These are phyloP conservation scores for Pagrus major DNA, from an alignment of 2,113 vertebrate species.

Conservation along the genomic window DNA sequence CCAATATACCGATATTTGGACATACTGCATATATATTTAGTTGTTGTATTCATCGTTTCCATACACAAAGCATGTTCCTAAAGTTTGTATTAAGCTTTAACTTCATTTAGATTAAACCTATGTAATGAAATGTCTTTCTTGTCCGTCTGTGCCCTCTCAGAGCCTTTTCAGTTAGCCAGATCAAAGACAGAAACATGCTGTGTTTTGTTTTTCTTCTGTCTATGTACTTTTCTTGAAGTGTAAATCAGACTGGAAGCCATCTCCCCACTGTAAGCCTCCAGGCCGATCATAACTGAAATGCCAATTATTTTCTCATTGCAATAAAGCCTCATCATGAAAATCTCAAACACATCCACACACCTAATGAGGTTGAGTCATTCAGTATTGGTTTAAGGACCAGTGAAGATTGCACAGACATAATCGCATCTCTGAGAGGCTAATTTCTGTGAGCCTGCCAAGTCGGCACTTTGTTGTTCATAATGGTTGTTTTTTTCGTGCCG, in stretches of 20 bases:
- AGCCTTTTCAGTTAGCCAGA: conserved; percentile 56
- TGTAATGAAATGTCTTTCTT: conserved; percentile 11
- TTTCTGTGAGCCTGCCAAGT: conserved; percentile 46
- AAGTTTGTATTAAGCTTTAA: conserved; percentile 4
- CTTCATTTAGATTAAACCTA: conserved; percentile 17
- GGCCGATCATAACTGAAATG: conserved; percentile 65
- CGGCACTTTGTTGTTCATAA: conserved; percentile 51
- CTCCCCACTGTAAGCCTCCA: conserved; percentile 45
- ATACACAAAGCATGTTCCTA: not conserved
- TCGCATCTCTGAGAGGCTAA: conserved; percentile 56
- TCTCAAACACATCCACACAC: conserved; percentile 46
- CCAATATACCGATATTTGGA: too few relatives aligned
- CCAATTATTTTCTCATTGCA: conserved; percentile 73
- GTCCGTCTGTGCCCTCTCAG: conserved; percentile 41
- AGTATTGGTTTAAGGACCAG: conserved; percentile 56
- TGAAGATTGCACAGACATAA: conserved; percentile 52
- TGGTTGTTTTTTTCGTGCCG: conserved; percentile 3
- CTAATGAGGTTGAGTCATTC: conserved; percentile 66
- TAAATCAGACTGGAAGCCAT: conserved; percentile 67
- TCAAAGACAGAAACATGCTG: conserved; percentile 65
- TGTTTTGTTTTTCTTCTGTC: conserved; percentile 44
- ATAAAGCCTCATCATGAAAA: conserved; percentile 57
- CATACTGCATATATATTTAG: not conserved
- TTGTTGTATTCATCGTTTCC: not conserved
- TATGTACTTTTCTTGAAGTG: conserved; percentile 65